Percentiles rank a stretch among this genome's conserved stretches.
Conservation (phyloP, 2,113 vertebrate species). For the Triplophysa siluroides region DNA sequence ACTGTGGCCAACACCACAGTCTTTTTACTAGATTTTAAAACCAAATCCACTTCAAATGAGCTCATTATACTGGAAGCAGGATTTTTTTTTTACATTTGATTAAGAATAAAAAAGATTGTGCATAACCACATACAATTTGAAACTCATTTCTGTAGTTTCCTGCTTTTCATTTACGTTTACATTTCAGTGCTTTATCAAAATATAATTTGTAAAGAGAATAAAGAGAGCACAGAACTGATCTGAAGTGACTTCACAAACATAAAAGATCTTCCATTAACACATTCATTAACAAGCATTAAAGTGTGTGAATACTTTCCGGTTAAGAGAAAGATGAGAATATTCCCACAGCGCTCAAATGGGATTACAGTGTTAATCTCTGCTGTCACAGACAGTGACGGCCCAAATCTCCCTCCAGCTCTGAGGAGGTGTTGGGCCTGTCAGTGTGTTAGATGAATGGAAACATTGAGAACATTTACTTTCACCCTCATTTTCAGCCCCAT, state of each 20-base stretch:
- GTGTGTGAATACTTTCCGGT: slow-evolving; percentile 57
- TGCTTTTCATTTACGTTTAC: too few relatives aligned
- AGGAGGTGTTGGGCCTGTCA: slow-evolving; percentile 80
- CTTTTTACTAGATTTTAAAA: slow-evolving; percentile 10
- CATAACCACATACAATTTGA: too few relatives aligned
- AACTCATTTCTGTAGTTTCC: too few relatives aligned
- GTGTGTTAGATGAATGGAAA: slow-evolving; percentile 44
- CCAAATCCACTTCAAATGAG: slow-evolving; percentile 15
- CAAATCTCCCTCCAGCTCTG: slow-evolving; percentile 78
- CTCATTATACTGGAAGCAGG: not conserved
- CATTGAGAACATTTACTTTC: slow-evolving; percentile 44
- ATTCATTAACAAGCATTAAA: not conserved
- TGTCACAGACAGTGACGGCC: slow-evolving; percentile 84
- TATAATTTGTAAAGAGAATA: not conserved
- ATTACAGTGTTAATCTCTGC: slow-evolving; percentile 85
- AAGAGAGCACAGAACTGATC: not conserved
- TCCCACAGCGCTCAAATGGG: slow-evolving; percentile 73
- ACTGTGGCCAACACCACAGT: not conserved
- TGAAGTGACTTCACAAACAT: slow-evolving; percentile 11
- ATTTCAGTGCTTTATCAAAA: too few relatives aligned
- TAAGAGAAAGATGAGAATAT: slow-evolving; percentile 83
- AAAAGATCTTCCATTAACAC: slow-evolving; percentile 21
- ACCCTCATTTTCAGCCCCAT: slow-evolving; percentile 15
- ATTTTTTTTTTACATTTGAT: too few relatives aligned
- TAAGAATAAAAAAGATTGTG: too few relatives aligned